Evolutionary conservation across 2,113 vertebrate genomes (phyloP), one percentile per base, ranked within the genome.

Genomic region (Galeopterus variegatus): DNA sequence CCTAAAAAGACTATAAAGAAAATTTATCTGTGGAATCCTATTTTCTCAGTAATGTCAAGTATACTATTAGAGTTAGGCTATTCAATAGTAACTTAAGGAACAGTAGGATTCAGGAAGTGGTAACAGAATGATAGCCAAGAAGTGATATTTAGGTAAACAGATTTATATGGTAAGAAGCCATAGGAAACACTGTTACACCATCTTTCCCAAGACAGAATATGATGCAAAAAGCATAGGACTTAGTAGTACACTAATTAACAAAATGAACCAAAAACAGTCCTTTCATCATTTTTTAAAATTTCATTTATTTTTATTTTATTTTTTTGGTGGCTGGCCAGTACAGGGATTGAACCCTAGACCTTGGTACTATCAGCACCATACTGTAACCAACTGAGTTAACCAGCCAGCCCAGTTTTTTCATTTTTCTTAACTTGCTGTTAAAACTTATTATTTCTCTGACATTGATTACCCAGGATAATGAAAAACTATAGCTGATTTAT

Each of bases 381-480:
- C 41, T 41, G 41, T 41, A 41, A 41, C 41, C 41, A 41, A 41
- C 41, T 41, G 41, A 41, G 41, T 41, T 41, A 41, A 41, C 41
- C 41, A 41, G 41, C 41, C 41, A 41, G 41, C 41, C 41, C 41
- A 41, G 41, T 41, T 41, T 41, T 41, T 41, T 41, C 41, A 41
- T 95, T 75, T 54, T 36, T n/a, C 75, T 90, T 54, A 79, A 75
- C 45, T 33, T 90, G 41, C 31, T 80, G 21, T 77, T 67, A 41
- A 50, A 82, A 41, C 33, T 70, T 82, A 87, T 23, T 89, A 62
- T 77, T 94, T 94, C 69, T 93, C n/a, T 90, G 50, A 56, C 21
- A 36, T 58, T 84, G 65, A 95, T 79, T 95, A 9, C 70, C 45
- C 8, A 72, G 11, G 24, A 77, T 93, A 75, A 91, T 41, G 36